These are phyloP conservation scores for Choristoneura rosaceana DNA, from an alignment of 2,888 invertebrate species.

Conservation along the genomic window DNA sequence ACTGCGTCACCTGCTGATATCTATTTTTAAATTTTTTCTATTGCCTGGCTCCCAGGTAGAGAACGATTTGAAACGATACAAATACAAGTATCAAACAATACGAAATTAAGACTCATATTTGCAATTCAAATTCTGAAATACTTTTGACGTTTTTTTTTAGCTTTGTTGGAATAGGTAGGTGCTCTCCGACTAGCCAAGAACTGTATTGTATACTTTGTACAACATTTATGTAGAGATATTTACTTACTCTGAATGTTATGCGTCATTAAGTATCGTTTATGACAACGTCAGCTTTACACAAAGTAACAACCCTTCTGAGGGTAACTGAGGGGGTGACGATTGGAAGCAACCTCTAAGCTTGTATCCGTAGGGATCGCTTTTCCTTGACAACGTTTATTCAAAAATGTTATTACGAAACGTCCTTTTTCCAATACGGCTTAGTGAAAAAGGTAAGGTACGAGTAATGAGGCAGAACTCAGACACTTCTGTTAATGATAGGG, in stretches of 20 bases:
- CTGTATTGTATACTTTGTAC: background rate
- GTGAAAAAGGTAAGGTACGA: constrained; percentile 58
- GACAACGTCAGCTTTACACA: constrained; percentile 76
- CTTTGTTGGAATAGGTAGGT: background rate
- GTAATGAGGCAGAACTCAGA: constrained; percentile 67
- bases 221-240: constrained; percentile 6
- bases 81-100: no score
- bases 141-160: background rate
- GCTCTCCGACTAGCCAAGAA: background rate
- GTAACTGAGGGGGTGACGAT: constrained; percentile 51
- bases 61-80: no score
- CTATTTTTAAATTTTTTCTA: no score
- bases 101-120: background rate
- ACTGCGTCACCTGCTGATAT: no score
- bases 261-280: constrained; percentile 78
- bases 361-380: constrained; percentile 53
- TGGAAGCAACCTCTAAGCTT: constrained; percentile 57
- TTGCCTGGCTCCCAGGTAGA: no score
- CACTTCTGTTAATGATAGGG: constrained; percentile 54
- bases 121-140: background rate
- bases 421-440: constrained; percentile 62
- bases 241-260: constrained; percentile 74
- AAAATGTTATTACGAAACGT: constrained; percentile 61
- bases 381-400: constrained; percentile 45
- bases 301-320: constrained; percentile 74